Evolutionary conservation across 2,888 invertebrate genomes (phyloP).

Genomic region (Nyleta sp.): DNA sequence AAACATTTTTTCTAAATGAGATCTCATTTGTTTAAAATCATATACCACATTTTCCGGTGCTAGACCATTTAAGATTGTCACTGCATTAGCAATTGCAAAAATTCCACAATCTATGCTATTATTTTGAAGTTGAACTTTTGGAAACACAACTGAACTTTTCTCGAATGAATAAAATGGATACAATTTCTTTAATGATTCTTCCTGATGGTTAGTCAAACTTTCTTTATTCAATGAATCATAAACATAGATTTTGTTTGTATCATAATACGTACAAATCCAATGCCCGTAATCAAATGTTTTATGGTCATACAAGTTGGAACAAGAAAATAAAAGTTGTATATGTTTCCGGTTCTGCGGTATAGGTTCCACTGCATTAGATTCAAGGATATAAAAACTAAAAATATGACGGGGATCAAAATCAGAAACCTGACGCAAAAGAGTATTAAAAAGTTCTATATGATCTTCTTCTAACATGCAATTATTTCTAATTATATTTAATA

Average conservation of each 20-base stretch:
- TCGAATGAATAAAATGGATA: not conserved
- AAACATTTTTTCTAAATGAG: no score
- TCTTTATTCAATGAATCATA: no score
- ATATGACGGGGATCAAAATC: slow-evolving; percentile 23
- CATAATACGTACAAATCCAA: slow-evolving; percentile 31
- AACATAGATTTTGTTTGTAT: slow-evolving; percentile 18
- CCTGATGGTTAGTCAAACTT: no score
- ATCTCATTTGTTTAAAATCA: no score
- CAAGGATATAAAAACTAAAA: slow-evolving; percentile 20
- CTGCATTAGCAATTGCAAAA: no score
- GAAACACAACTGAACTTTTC: not conserved
- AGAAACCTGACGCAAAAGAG: slow-evolving; percentile 10
- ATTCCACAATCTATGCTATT: no score
- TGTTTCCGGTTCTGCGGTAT: slow-evolving; percentile 20
- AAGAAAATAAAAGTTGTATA: slow-evolving; percentile 39
- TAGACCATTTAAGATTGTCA: no score
- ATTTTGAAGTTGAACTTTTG: no score
- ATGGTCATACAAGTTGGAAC: not conserved
- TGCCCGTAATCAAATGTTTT: no score
- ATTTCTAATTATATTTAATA: not conserved
- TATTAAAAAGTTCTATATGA: slow-evolving; percentile 19
- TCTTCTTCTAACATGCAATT: slow-evolving; percentile 24
- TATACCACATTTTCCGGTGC: no score
- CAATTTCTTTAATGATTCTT: not conserved
- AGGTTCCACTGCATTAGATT: slow-evolving; percentile 1